These are phyloP conservation scores for Cistogaster globosa DNA, from an alignment of 2,888 invertebrate species.

Conservation along the genomic window DNA sequence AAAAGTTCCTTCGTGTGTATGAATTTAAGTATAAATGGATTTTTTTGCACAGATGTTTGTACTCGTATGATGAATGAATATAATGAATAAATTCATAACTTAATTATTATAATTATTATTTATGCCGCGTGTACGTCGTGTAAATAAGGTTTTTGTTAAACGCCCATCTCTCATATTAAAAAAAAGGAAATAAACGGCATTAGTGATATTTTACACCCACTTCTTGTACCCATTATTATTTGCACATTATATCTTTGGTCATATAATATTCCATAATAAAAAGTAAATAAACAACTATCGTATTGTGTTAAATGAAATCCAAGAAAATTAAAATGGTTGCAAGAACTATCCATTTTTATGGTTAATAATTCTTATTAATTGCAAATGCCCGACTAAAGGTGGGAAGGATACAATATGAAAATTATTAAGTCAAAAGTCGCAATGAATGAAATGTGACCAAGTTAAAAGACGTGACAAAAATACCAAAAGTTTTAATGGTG, in stretches of 20 bases:
- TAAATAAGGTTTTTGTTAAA: not conserved
- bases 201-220: constrained; percentile 54
- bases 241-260: constrained; percentile 18
- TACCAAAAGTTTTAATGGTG: not conserved
- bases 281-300: constrained; percentile 46
- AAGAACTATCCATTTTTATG: not conserved
- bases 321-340: not conserved
- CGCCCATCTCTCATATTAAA: constrained; percentile 14
- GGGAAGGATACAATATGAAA: constrained; percentile 12
- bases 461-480: constrained; percentile 22
- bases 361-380: constrained; percentile 52
- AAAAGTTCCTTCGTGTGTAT: not conserved
- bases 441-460: constrained; percentile 19
- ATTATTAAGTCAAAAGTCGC: not conserved
- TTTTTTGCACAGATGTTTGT: not conserved
- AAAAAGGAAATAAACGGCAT: constrained; percentile 12
- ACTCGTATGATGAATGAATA: constrained; percentile 14
- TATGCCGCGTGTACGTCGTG: constrained; percentile 5
- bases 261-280: constrained; percentile 32
- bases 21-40: not conserved
- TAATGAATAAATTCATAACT: constrained; percentile 35
- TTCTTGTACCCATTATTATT: constrained; percentile 53
- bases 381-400: constrained; percentile 22
- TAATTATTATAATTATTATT: constrained; percentile 38
- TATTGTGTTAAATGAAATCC: not conserved